phyloP scores from a whole-genome alignment of 2,113 vertebrate species.

The Petroica traversi region DNA sequence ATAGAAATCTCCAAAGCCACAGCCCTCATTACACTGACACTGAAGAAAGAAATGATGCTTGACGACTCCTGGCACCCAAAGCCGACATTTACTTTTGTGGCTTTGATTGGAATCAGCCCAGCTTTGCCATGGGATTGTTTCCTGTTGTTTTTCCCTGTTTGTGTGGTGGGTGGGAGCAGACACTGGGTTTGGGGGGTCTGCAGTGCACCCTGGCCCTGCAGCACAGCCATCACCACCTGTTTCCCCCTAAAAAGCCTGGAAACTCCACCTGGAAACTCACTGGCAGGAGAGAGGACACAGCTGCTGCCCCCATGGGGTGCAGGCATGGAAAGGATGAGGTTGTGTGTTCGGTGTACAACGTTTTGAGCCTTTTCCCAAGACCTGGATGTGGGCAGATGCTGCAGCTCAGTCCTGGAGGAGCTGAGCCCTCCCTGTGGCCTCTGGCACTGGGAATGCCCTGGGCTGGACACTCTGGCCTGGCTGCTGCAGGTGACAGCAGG shows the following conservation, averaged over 20 bases:
- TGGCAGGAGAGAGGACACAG: background rate
- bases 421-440: background rate
- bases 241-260: background rate
- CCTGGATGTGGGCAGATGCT: background rate
- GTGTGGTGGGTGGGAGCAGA: background rate
- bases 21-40: conserved; percentile 28
- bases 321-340: background rate
- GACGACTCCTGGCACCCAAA: conserved; percentile 23
- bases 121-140: background rate
- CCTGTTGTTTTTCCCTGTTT: background rate
- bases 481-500: background rate
- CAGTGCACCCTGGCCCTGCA: background rate
- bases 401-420: background rate
- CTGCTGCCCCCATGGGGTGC: accelerated
- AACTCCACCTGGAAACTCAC: background rate
- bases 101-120: conserved; percentile 15
- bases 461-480: background rate
- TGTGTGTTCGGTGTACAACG: background rate
- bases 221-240: background rate
- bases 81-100: conserved; percentile 17
- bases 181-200: background rate
- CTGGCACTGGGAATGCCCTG: accelerated
- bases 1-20: conserved; percentile 47
- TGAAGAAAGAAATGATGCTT: conserved; percentile 30
- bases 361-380: background rate